A percentile compares a stretch with the other conserved stretches of the same genome.
Evolutionary conservation across 2,888 invertebrate species (phyloP).

Genomic region (Pandemis cinnamomeana): DNA sequence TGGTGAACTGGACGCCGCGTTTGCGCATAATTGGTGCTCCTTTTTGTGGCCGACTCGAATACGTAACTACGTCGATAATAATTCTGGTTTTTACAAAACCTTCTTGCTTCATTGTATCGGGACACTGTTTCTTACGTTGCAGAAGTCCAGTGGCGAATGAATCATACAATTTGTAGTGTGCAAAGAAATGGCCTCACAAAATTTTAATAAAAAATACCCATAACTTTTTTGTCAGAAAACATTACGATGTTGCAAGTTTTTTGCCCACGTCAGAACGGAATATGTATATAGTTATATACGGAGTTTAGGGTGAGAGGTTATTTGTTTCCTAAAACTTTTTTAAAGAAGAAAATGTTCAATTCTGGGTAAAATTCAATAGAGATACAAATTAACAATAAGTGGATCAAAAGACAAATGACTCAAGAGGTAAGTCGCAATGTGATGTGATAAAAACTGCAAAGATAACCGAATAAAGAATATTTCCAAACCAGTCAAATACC

Average conservation of each 20-base stretch:
- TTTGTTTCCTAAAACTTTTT: too few species aligned
- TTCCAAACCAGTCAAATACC: neutral
- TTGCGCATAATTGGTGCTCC: conserved; percentile 78
- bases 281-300: too few species aligned
- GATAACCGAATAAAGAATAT: neutral
- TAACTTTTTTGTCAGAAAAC: neutral
- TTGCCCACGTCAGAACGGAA: too few species aligned
- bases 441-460: too few species aligned
- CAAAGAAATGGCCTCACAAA: neutral
- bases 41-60: conserved; percentile 76
- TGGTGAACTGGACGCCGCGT: conserved; percentile 73
- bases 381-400: too few species aligned
- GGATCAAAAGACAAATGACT: too few species aligned
- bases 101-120: conserved; percentile 43
- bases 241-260: too few species aligned
- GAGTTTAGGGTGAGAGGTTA: too few species aligned
- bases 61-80: conserved; percentile 71
- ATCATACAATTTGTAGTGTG: conserved; percentile 23
- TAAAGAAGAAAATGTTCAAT: too few species aligned
- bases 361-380: too few species aligned
- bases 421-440: too few species aligned
- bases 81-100: conserved; percentile 67
- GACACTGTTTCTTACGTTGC: conserved; percentile 33
- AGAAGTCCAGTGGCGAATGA: conserved; percentile 27
- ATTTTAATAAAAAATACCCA: neutral